Evolutionary conservation across 2,113 vertebrate species (phyloP), one percentile per base, ranked within the genome.

Genomic region (Potamarius usumacintae): DNA sequence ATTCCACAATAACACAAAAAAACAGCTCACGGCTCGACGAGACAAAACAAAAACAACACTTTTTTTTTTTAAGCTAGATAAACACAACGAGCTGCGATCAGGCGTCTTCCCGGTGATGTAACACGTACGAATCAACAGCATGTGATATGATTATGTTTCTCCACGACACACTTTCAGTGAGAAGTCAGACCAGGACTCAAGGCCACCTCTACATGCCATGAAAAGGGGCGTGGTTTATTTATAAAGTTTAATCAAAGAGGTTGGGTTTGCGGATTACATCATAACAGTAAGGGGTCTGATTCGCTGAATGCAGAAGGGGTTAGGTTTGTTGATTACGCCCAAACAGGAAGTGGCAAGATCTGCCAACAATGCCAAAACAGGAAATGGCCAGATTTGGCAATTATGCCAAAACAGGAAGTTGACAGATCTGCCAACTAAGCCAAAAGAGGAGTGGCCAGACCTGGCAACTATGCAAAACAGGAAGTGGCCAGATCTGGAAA

Each of bases 81-180:
- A 18, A 69, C 83, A 88, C 22, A 52, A 89, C 86, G 17, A 79
- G 84, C 86, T 76, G 80, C 87, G 62, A 12, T 53, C 86, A 82
- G 48, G 83, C 14, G 34, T 50, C 77, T 62, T 85, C 83, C 34
- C n/a, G 58, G 77, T 85, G 86, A 88, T 48, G 81, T 50, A 63
- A 79, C 7, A 79, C 17, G 55, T 12, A 81, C 18, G 8, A 50
- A 78, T 52, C 60, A 71, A 58, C 63, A 81, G 58, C 1, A 53
- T 18, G 12, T 86, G 87, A 79, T 87, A 86, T 86, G 87, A 79
- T 53, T 63, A 58, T 57, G 55, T 77, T 67, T 80, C 12, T 74
- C 30, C 74, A 76, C 79, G 63, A 55, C 50, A 52, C 71, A 69
- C 88, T 17, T 2, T 58, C 55, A 65, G 71, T 27, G 77, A 55